A percentile compares a stretch with the other conserved stretches of the same genome.
phyloP scores from a whole-genome alignment of 2,797 vertebrate genomes.

The Karalla daura region DNA sequence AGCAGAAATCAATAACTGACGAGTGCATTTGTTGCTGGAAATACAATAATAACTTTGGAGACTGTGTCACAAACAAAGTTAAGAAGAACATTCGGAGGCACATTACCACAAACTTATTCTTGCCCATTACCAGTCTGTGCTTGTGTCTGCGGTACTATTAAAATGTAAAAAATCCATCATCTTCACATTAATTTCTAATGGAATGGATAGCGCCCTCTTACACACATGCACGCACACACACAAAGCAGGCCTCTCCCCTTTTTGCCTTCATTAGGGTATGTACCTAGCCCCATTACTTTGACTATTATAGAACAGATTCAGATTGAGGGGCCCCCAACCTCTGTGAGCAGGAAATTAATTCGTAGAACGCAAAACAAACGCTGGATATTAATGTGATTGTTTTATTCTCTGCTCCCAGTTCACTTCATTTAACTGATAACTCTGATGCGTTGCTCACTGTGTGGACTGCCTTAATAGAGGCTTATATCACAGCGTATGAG shows the following conservation, averaged over 20 bases:
- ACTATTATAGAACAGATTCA: constrained; percentile 53
- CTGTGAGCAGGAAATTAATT: constrained; percentile 62
- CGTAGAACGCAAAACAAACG: constrained; percentile 68
- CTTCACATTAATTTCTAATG: constrained; percentile 18
- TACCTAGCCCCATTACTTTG: constrained; percentile 39
- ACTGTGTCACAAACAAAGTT: too few relatives aligned
- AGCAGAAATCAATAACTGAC: neutral
- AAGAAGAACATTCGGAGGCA: too few relatives aligned
- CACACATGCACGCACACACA: neutral
- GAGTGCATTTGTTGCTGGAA: neutral
- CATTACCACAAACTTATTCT: too few relatives aligned
- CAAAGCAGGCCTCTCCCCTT: too few relatives aligned
- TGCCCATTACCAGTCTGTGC: too few relatives aligned
- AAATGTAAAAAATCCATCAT: neutral
- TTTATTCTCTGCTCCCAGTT: constrained; percentile 46
- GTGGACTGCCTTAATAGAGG: constrained; percentile 49
- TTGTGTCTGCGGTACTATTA: too few relatives aligned
- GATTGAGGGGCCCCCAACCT: constrained; percentile 54
- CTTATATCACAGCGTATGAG: constrained; percentile 65
- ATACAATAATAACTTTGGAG: neutral
- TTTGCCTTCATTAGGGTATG: too few relatives aligned
- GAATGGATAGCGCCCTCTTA: constrained; percentile 4
- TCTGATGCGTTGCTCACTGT: constrained; percentile 49
- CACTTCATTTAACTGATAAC: constrained; percentile 64
- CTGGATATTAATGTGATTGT: constrained; percentile 71